Evolutionary conservation across 35 echinoderm and acorn worm genomes (phyloP), one percentile per base, ranked within the genome.

Genomic region (Ophioderma brevispina): DNA sequence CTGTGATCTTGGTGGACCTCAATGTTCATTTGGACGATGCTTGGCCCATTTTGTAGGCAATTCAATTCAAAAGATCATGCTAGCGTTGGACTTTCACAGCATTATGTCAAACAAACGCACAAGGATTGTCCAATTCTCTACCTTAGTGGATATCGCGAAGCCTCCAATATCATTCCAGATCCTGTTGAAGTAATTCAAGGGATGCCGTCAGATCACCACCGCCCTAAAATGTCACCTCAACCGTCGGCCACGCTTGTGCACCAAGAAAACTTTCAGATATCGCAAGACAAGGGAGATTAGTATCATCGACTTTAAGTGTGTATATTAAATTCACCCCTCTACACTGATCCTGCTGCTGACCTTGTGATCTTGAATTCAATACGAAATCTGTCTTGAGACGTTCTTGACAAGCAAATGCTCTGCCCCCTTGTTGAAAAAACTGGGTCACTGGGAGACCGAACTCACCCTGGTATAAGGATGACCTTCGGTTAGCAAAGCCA

Each of bases 391-490:
- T 77, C 81, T 13, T 40, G 36, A 42, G 76, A 89, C 1, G 35
- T 89, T 31, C 31, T 89, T 2, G 77, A 80, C 40, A 80, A 81
- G 34, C 78, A n/a, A n/a, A 89, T 36, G 76, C 87, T 14, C n/a
- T n/a, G n/a, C n/a, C 87, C 87, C 25, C 14, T 49, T 37, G 78
- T 89, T 21, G 49, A 39, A 33, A 80, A 81, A 55, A 40, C 37
- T 46, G 76, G n/a, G n/a, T 89, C 40, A 89, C 33, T 79, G 41
- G 80, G 14, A 78, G 76, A 32, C 87, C 87, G 23, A 80, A 80
- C 31, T 78, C 30, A 82, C 76, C 76, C 31, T 89, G 87, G 87
- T 89, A 46, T 40, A 42, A 35, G 37, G 87, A 89, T 25, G 87
- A 89, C 0, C 86, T 88, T 80, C 38, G 76, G 21, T 15, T 36